Conservation (phyloP, 2,113 vertebrate species). For the Albula glossodonta region DNA sequence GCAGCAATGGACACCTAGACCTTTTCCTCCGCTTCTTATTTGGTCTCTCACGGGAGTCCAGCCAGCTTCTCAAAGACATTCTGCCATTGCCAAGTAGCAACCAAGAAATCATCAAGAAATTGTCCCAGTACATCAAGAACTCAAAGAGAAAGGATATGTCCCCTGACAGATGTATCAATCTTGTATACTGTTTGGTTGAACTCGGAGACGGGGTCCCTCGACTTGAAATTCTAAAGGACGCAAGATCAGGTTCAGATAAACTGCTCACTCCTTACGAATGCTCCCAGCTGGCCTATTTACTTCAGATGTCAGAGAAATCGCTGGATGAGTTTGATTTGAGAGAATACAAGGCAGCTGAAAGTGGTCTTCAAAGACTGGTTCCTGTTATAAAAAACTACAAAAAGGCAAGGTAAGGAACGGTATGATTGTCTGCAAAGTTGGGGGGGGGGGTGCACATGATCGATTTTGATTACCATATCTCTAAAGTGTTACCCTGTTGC, state of each 20-base stretch:
- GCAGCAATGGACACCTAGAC: conserved; percentile 29
- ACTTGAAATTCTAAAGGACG: background rate
- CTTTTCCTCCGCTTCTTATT: conserved; percentile 24
- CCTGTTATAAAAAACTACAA: background rate
- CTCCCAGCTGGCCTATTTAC: conserved; percentile 8
- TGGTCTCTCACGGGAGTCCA: conserved; percentile 25
- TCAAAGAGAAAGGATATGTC: conserved; percentile 1
- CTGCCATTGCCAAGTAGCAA: background rate
- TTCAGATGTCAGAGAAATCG: background rate
- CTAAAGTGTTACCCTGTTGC: too few species aligned
- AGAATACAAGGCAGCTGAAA: conserved; percentile 1
- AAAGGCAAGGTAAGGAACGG: too few species aligned
- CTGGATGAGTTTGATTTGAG: conserved; percentile 23
- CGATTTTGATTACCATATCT: too few species aligned
- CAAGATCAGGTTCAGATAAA: background rate
- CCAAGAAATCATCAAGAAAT: background rate
- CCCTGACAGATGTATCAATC: conserved; percentile 29
- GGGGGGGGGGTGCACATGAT: too few species aligned
- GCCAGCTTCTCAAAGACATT: conserved; percentile 15
- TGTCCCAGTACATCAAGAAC: conserved; percentile 21
- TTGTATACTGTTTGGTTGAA: conserved; percentile 30
- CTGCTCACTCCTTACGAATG: background rate
- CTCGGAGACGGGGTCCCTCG: background rate
- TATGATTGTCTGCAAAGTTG: too few species aligned
- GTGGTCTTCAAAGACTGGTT: background rate